Evolutionary conservation across 1,140 invertebrate genomes (phyloP).

Genomic region (Luehdorfia chinensis): DNA sequence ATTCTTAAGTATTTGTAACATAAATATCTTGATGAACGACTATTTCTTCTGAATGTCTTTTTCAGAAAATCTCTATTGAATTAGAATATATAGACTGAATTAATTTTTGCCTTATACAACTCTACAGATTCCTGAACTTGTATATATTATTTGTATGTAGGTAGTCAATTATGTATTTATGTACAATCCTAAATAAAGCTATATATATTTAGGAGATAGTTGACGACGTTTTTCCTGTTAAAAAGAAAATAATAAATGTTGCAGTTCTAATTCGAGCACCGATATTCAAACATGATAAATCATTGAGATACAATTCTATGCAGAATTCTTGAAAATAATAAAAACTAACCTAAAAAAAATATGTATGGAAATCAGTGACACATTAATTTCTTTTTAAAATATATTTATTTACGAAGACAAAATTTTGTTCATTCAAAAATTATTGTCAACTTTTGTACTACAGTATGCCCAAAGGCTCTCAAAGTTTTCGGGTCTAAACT

Average conservation of each 20-base stretch:
- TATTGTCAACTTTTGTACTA: too few relatives aligned
- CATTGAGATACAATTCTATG: background rate
- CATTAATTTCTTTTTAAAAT: too few relatives aligned
- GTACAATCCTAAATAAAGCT: conserved; percentile 19
- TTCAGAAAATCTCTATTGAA: conserved; percentile 20
- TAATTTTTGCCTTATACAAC: conserved; percentile 41
- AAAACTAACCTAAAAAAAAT: background rate
- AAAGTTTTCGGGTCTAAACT: too few relatives aligned
- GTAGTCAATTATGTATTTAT: conserved; percentile 49
- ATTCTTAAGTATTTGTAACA: too few relatives aligned
- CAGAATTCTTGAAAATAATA: background rate
- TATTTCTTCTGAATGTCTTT: too few relatives aligned
- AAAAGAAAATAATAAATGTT: background rate
- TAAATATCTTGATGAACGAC: too few relatives aligned
- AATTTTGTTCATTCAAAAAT: too few relatives aligned
- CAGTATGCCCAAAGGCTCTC: too few relatives aligned
- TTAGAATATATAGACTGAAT: conserved; percentile 42
- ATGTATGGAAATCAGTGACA: background rate
- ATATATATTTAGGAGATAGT: background rate
- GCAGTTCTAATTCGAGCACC: background rate
- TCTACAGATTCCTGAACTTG: conserved; percentile 25
- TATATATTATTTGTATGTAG: conserved; percentile 32
- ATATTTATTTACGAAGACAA: too few relatives aligned
- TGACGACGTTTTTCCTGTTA: background rate
- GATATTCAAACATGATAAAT: background rate